Base-by-base conservation (phyloP, 2,113 vertebrate species). In the Athene cunicularia region DNA sequence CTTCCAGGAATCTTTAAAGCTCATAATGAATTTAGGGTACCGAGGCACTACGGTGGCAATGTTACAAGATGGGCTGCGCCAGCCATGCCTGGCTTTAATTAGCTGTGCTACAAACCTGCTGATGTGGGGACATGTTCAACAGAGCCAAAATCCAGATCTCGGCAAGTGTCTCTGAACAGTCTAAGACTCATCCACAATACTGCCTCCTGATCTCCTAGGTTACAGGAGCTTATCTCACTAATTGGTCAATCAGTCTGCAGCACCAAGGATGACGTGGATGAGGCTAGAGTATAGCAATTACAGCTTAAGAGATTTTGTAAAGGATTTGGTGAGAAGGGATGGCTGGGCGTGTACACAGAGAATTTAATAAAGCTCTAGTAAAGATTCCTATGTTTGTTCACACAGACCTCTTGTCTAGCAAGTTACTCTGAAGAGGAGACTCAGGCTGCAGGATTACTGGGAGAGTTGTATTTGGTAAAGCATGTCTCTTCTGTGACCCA, bases 191-290 rank as follows among this genome's bases (percentile, higher is more conserved):
- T 37, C 63, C 75, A 11, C 87, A 90, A 41, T 28, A 11, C 71
- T 79, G 74, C 55, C 75, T 97, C 53, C 70, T 28, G 9, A 95
- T 97, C 95, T 96, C 97, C 96, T 95, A 92, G 96, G 96, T 81
- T 95, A 97, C 95, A 66, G 76, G 66, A 75, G 85, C 81, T 86
- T 49, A 41, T 60, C 86, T 60, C 93, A 88, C 82, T 96, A 96
- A 97, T 85, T 95, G 64, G 91, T 81, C 73, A 56, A 81, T 30
- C 55, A 84, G 67, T 35, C 85, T 86, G 90, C 81, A 64, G 86
- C 64, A 67, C 90, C 21, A 7, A 22, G 37, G 70, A 30, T 88
- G 89, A 94, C 1, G 24, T 16, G 55, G 72, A 24, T 77, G 84
- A 63, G 75, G 41, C 66, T 80, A 49, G 64, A 71, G 52, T 16